Evolutionary conservation across 2,888 invertebrate species (phyloP).

Genomic region (Taphrorychus bicolor): DNA sequence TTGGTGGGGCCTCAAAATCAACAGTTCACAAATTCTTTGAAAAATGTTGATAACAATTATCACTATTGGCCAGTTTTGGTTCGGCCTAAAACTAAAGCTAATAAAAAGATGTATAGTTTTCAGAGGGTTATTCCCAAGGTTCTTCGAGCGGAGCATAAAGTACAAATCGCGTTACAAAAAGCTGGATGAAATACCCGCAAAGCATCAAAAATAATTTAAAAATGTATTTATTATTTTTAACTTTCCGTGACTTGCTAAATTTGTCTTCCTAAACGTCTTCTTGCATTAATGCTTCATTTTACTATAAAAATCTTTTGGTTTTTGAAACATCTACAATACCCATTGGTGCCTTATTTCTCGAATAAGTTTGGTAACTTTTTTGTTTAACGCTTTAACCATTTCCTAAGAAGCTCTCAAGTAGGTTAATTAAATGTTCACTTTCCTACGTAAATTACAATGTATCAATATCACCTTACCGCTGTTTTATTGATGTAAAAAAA

Average conservation of each 20-base stretch:
- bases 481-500: not conserved
- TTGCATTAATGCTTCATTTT: too few relatives aligned
- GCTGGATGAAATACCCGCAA: not conserved
- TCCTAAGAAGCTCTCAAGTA: too few relatives aligned
- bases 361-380: too few relatives aligned
- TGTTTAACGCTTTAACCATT: too few relatives aligned
- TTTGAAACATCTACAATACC: too few relatives aligned
- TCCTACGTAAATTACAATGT: too few relatives aligned
- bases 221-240: not conserved
- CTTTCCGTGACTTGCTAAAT: not conserved
- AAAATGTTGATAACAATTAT: too few relatives aligned
- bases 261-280: too few relatives aligned
- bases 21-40: too few relatives aligned
- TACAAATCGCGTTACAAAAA: slow-evolving; percentile 16
- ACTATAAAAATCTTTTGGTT: too few relatives aligned
- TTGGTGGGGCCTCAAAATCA: not conserved
- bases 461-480: not conserved
- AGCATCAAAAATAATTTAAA: not conserved
- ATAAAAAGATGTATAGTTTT: not conserved
- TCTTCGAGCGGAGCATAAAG: slow-evolving; percentile 16
- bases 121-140: slow-evolving; percentile 16
- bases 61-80: not conserved
- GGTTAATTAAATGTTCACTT: too few relatives aligned
- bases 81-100: not conserved
- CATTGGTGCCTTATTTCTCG: too few relatives aligned